Evolutionary conservation across 2,797 vertebrate genomes (phyloP).

Genomic region (Falco peregrinus): DNA sequence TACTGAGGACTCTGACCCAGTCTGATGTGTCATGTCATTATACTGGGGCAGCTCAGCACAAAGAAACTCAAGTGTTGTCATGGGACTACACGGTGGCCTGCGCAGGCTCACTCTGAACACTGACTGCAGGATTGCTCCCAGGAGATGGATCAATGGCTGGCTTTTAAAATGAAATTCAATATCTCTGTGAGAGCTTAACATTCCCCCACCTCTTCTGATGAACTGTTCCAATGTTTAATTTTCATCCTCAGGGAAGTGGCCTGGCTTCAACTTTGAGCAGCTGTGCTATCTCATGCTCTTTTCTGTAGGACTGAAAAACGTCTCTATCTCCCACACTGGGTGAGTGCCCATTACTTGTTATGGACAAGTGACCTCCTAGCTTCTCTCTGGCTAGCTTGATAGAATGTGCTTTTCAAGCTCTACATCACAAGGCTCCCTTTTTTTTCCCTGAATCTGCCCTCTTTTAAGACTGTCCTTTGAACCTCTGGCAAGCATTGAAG

Average conservation of each 20-base stretch:
- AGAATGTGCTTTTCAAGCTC: background rate
- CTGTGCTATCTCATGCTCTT: background rate
- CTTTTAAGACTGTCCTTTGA: background rate
- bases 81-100: background rate
- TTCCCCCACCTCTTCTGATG: background rate
- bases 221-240: conserved; percentile 9
- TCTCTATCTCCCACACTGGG: background rate
- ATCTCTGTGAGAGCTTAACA: background rate
- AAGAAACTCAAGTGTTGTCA: background rate
- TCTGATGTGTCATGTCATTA: background rate
- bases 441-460: background rate
- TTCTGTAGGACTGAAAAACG: background rate
- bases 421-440: background rate
- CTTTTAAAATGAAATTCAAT: conserved; percentile 41
- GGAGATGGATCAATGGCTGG: background rate
- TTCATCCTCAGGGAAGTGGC: background rate
- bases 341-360: background rate
- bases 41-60: background rate
- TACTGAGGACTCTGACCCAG: background rate
- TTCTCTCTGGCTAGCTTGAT: background rate
- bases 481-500: background rate
- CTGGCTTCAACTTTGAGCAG: background rate
- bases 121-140: background rate
- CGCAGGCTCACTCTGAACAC: background rate
- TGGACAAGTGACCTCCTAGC: background rate